Percentiles rank a stretch among this genome's conserved stretches.
Conservation (phyloP, 2,797 vertebrate genomes). For the Nyctalus aviator region DNA sequence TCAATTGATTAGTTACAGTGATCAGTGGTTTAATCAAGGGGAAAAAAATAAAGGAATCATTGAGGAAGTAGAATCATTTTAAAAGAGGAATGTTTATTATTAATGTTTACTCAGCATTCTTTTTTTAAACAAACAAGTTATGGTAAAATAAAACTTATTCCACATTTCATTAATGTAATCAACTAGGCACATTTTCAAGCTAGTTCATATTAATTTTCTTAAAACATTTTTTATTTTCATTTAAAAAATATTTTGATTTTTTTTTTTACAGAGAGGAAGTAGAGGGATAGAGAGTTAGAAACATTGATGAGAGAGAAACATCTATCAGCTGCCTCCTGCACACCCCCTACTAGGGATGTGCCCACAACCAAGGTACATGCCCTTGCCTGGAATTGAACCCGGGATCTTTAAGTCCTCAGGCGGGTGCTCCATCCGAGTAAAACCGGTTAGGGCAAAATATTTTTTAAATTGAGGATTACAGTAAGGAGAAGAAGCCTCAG, state of each 20-base stretch:
- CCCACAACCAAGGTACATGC: no score
- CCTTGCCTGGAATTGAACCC: no score
- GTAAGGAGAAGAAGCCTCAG: neutral
- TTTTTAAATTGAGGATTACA: neutral
- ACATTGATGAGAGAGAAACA: no score
- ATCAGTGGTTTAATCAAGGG: neutral
- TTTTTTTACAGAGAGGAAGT: no score
- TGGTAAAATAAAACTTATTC: neutral
- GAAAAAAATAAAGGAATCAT: neutral
- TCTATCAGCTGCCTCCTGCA: no score
- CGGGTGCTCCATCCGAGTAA: no score
- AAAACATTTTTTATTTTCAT: neutral
- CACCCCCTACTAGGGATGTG: no score
- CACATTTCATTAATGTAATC: neutral
- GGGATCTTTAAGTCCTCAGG: no score
- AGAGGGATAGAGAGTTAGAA: no score
- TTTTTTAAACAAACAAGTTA: neutral
- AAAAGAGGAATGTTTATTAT: neutral
- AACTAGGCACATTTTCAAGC: neutral
- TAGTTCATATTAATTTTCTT: neutral
- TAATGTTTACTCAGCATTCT: neutral
- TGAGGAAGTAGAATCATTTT: conserved; percentile 1
- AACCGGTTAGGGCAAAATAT: neutral
- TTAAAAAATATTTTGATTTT: no score
- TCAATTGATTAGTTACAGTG: neutral